Evolutionary conservation across 2,797 vertebrate species (phyloP).

Genomic region (Micrastur ruficollis): DNA sequence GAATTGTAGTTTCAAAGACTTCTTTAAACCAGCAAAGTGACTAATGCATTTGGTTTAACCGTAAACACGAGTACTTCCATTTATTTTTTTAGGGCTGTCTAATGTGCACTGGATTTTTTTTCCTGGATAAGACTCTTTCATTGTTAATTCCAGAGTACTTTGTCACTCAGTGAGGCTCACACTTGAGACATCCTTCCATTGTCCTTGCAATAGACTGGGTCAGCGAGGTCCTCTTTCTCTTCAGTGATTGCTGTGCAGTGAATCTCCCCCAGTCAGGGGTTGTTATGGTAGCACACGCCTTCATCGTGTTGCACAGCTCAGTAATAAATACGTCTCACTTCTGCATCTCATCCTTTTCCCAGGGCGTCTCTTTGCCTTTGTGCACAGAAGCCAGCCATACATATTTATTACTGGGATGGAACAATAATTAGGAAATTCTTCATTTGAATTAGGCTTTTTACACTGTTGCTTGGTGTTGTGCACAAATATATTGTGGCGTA

Average conservation of each 20-base stretch:
- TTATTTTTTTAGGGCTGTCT: not conserved
- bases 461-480: not conserved
- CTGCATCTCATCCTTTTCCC: conserved; percentile 1
- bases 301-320: not conserved
- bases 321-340: not conserved
- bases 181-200: not conserved
- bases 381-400: not conserved
- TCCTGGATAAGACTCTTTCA: fast-evolving
- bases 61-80: not conserved
- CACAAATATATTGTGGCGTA: not conserved
- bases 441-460: not conserved
- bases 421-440: conserved; percentile 25
- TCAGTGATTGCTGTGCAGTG: not conserved
- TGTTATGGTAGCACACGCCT: not conserved
- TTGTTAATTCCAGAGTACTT: not conserved
- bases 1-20: not conserved
- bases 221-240: not conserved
- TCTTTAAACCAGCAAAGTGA: not conserved
- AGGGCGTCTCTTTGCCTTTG: not conserved
- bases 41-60: not conserved
- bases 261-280: not conserved
- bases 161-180: not conserved
- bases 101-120: not conserved
- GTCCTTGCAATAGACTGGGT: not conserved
- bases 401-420: conserved; percentile 5